Evolutionary conservation across 2,888 invertebrate species (phyloP), one percentile per base, ranked within the genome.

Genomic region (Lepidonotus clava): DNA sequence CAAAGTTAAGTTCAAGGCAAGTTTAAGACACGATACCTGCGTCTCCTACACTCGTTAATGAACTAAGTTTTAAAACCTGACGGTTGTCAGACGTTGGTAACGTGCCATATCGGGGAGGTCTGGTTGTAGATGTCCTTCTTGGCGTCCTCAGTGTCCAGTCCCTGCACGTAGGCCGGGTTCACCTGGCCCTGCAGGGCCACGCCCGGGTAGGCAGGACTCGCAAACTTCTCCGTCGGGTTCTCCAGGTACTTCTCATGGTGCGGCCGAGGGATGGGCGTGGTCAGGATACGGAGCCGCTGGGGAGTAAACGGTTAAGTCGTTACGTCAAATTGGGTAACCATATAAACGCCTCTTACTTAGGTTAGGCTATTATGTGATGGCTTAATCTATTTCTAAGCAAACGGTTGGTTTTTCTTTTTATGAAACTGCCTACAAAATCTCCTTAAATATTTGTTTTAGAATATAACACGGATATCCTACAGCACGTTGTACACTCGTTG

Each of bases 61-160:
- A n/a, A n/a, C n/a, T n/a, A n/a, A n/a, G n/a, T n/a, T n/a, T n/a
- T n/a, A n/a, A n/a, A n/a, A n/a, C n/a, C n/a, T n/a, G n/a, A n/a
- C n/a, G n/a, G n/a, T n/a, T n/a, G n/a, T n/a, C n/a, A 76, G 8
- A 76, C 76, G 38, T 76, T 76, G 1, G 76, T 76, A n/a, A 76
- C 76, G n/a, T 76, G 76, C 76, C 76, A 76, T 21, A 76, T 76
- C n/a, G 76, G 76, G 14, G 76, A 76, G 21, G 18, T 76, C 18
- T 36, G 40, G 11, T 11, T 11, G 40, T 76, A 76, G 2, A 1
- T 4, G 67, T 24, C 21, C 18, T 21, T 21, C 18, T 1, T 40
- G 11, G 34, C 38, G 38, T 34, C 21, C 36, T 36, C 21, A 18
- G 2, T 14, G 14, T 40, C 38, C 61, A 61, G 28, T 0, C 24